A percentile compares a stretch with the other conserved stretches of the same genome.
These are phyloP conservation scores for Branchipolynoe longqiensis DNA, from an alignment of 2,888 invertebrate species.

Conservation along the genomic window DNA sequence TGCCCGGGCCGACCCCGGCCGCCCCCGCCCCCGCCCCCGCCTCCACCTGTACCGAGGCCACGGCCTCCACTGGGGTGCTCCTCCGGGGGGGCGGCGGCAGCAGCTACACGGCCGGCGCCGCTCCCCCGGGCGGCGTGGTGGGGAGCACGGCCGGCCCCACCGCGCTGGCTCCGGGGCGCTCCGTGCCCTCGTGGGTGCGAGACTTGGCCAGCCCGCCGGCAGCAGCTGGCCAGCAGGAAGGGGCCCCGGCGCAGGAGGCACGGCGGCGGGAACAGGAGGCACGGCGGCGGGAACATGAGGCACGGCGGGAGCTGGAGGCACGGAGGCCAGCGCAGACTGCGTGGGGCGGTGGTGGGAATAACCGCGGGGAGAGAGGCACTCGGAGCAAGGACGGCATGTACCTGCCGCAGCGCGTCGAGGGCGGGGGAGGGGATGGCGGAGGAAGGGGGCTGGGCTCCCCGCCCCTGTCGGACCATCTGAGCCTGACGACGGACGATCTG, in stretches of 20 bases:
- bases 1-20: not conserved
- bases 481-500: slow-evolving; percentile 40
- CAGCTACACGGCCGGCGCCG: not conserved
- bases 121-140: not conserved
- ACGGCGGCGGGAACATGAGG: no score
- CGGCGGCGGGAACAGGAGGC: not conserved
- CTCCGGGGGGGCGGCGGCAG: not conserved
- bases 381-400: slow-evolving; percentile 12
- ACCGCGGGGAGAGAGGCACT: not conserved
- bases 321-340: not conserved
- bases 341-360: not conserved
- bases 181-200: not conserved
- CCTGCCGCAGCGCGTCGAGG: not conserved
- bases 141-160: slow-evolving; percentile 20
- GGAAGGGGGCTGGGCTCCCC: not conserved
- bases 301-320: not conserved
- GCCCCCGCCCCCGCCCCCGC: no score
- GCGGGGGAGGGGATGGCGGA: not conserved
- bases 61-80: slow-evolving; percentile 2
- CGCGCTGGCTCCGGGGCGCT: not conserved
- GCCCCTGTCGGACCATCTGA: not conserved
- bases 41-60: no score
- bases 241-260: not conserved
- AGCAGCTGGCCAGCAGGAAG: not conserved
- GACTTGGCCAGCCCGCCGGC: not conserved